A percentile compares a stretch with the other conserved stretches of the same genome.
Evolutionary conservation across 2,888 invertebrate genomes (phyloP).

Genomic region (Aradus depressus): DNA sequence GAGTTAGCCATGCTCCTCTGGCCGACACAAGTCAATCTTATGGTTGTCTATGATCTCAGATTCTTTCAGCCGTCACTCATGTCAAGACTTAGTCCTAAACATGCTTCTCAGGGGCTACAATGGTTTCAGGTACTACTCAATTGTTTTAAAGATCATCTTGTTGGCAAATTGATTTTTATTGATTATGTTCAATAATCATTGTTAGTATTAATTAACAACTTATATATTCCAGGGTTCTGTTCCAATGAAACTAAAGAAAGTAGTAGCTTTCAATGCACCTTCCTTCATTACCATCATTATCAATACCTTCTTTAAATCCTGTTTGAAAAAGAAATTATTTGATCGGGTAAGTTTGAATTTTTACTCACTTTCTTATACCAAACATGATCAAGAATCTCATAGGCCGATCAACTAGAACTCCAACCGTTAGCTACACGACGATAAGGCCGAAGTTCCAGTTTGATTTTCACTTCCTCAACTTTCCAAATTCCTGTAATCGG

Average conservation of each 20-base stretch:
- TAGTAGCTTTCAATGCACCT: not conserved
- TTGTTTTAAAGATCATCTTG: no score
- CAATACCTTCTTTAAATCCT: not conserved
- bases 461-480: no score
- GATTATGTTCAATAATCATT: not conserved
- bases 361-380: no score
- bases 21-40: not conserved
- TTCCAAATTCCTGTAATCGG: no score
- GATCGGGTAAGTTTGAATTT: not conserved
- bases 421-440: no score
- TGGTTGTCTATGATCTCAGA: not conserved
- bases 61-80: not conserved
- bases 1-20: constrained; percentile 2
- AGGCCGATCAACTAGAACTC: no score
- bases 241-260: constrained; percentile 4
- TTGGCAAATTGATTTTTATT: no score
- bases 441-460: no score
- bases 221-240: not conserved
- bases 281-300: not conserved
- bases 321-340: not conserved
- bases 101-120: not conserved
- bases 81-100: not conserved
- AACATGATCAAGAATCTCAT: no score
- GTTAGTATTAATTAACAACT: not conserved
- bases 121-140: constrained; percentile 5